Base-by-base conservation (phyloP, 2,888 invertebrate genomes). In the Metopia argyrocephala region DNA sequence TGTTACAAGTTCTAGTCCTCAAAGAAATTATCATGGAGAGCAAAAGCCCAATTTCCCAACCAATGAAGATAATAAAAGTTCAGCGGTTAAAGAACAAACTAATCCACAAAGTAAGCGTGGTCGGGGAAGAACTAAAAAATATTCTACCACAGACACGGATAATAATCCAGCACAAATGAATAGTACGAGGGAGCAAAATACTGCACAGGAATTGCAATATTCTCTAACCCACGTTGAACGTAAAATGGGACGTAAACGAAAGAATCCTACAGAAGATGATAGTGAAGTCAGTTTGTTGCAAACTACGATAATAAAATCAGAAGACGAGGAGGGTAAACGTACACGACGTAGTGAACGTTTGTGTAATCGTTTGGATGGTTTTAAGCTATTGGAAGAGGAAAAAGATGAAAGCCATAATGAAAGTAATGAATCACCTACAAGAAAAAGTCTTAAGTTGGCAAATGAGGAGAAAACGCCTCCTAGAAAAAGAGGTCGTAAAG, bases 401-500 rank as follows among this genome's bases (percentile, higher is more conserved):
- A 66, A 76, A 15, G 82, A 76, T 20, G 62, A 76, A 1, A 7
- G 2, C 5, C 59, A 65, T 3, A 31, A 25, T 57, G 78, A 61
- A 0, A 52, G 38, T 18, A 70, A 59, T 38, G 71, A 79, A 31
- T 79, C 76, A 6, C 78, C 82, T 0, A 59, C 56, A 1, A 78
- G 82, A 25, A 78, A 70, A 31, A 7, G 46, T n/a, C 38, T 78
- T 20, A 62, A 76, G n/a, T 46, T 78, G 9, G 23, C 66, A 5
- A n/a, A 76, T 7, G 86, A 88, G 27, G 89, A 89, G 54, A 89
- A 89, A 78, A 87, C 87, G 9, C 87, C 87, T 59, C 89, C 90
- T 5, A 90, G 90, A 61, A 90, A 89, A 61, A 88, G 90, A 2
- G 90, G 90, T 0, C 88, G 90, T 23, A 90, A 90, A 61, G 88